Percentiles rank a stretch among this genome's conserved stretches.
phyloP scores from a whole-genome alignment of 2,797 vertebrate genomes.

The Scomberomorus guttatus region DNA sequence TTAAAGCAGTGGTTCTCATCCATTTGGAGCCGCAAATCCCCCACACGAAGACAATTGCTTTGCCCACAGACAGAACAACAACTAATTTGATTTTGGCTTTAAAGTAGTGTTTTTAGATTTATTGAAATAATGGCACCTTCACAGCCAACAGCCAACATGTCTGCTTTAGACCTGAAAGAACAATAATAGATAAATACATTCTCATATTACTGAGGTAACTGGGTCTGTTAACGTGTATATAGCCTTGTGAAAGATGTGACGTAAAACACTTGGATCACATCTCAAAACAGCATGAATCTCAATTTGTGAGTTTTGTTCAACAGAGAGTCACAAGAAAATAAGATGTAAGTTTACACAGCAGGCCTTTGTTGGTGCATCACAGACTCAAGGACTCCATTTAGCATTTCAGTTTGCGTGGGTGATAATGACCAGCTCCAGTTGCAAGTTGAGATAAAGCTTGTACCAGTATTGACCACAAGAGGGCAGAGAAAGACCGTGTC shows the following conservation, averaged over 20 bases:
- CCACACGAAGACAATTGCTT: too few relatives aligned
- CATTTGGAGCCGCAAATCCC: too few relatives aligned
- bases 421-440: background rate
- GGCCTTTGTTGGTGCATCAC: background rate
- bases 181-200: too few relatives aligned
- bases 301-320: constrained; percentile 14
- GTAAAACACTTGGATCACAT: background rate
- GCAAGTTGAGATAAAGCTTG: background rate
- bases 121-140: too few relatives aligned
- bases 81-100: too few relatives aligned
- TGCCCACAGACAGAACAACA: too few relatives aligned
- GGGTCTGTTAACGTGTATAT: too few relatives aligned
- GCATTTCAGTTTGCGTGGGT: constrained; percentile 4
- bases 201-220: too few relatives aligned
- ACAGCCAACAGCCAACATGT: too few relatives aligned
- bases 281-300: background rate
- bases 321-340: background rate
- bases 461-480: constrained; percentile 48
- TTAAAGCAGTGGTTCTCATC: constrained; percentile 14
- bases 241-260: too few relatives aligned
- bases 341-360: background rate
- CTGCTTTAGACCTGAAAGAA: too few relatives aligned
- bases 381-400: background rate
- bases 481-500: constrained; percentile 28
- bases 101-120: too few relatives aligned